phyloP scores from a whole-genome alignment of 1,140 invertebrate genomes.

The Forficula auricularia region DNA sequence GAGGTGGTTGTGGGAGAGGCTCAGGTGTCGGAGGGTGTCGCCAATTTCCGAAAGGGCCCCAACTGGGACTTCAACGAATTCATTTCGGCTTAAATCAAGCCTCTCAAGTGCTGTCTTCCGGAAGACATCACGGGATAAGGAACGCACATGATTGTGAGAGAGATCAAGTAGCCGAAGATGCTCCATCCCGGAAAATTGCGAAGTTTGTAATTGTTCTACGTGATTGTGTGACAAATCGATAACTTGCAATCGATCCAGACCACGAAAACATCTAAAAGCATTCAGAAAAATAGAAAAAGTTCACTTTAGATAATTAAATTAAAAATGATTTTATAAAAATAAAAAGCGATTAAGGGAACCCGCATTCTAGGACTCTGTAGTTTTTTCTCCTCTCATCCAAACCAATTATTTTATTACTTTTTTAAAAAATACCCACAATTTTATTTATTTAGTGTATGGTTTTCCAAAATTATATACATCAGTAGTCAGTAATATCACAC shows the following conservation, averaged over 20 bases:
- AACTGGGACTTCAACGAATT: slow-evolving; percentile 53
- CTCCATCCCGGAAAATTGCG: slow-evolving; percentile 61
- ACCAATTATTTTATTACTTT: too few relatives aligned
- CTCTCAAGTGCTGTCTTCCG: slow-evolving; percentile 57
- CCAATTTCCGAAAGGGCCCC: slow-evolving; percentile 53
- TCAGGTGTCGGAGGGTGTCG: slow-evolving; percentile 52
- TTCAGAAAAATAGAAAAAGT: slow-evolving; percentile 3
- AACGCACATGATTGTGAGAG: slow-evolving; percentile 53
- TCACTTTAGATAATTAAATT: too few relatives aligned
- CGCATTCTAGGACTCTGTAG: too few relatives aligned
- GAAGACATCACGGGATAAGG: slow-evolving; percentile 61
- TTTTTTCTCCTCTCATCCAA: too few relatives aligned
- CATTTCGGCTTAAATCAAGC: slow-evolving; percentile 61
- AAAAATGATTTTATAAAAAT: too few relatives aligned
- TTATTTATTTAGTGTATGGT: too few relatives aligned
- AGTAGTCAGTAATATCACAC: too few relatives aligned
- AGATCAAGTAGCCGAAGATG: slow-evolving; percentile 59
- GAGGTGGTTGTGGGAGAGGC: slow-evolving; percentile 60
- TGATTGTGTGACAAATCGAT: slow-evolving; percentile 63
- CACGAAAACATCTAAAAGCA: slow-evolving; percentile 16
- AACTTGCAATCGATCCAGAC: slow-evolving; percentile 50
- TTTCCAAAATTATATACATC: too few relatives aligned
- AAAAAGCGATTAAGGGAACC: too few relatives aligned
- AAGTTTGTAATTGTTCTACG: slow-evolving; percentile 55
- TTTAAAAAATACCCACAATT: too few relatives aligned